Base-by-base conservation (phyloP, 1,140 invertebrate genomes). In the Brachionus calyciflorus region DNA sequence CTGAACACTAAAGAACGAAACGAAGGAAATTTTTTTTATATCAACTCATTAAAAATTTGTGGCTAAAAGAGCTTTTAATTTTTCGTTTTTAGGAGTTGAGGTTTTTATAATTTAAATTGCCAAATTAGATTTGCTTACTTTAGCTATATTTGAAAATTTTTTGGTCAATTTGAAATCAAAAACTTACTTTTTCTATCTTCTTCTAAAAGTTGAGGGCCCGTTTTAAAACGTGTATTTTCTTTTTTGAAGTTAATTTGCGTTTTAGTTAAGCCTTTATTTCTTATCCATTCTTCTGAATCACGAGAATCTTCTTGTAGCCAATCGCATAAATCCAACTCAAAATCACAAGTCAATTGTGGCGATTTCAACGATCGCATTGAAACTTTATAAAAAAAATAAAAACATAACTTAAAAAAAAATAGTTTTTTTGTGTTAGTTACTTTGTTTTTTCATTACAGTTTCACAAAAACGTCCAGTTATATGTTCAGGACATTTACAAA, bases 401-500 rank as follows among this genome's bases (percentile, higher is more conserved):
- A n/a, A n/a, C n/a, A n/a, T n/a, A n/a, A n/a, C n/a, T 49, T 21
- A 19, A 44, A 19, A 6, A 1, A 14, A 24, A 14, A 28, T 28
- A n/a, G 2, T 69, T n/a, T 44, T 30, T 30, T 26, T 6, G 19
- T 26, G 17, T 14, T 44, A 69, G 17, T 37, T 51, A 73, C 69
- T 40, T 51, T 51, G 24, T 21, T 73, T 73, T 21, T 30, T 21
- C 1, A 51, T n/a, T 17, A 73, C 10, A 19, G 51, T 73, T 19
- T 73, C 69, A 73, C 69, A 73, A 12, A 49, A 51, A n/a, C 12
- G 30, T 19, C 69, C 69, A 9, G 69, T 73, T 37, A 73, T 51
- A 30, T 73, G 69, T 49, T 76, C 73, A 0, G 73, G 51, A 33
- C 73, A 76, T 26, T 12, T 21, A 76, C 73, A 76, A 28, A 19